Evolutionary conservation across 2,888 invertebrate genomes (phyloP), one percentile per base, ranked within the genome.

Genomic region (Proisotoma minuta): DNA sequence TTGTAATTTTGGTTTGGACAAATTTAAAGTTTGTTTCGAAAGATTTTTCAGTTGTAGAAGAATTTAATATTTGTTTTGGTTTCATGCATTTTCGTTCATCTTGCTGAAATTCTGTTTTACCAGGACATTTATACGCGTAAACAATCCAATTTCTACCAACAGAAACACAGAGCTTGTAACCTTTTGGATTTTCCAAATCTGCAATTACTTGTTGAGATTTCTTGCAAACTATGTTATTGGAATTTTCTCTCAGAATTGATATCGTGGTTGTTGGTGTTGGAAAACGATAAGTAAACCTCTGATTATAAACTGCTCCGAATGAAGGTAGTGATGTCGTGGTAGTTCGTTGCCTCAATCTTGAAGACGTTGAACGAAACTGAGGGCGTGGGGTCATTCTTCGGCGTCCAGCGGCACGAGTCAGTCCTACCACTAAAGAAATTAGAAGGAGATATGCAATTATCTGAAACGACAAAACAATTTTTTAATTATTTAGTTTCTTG

Each of bases 81-180:
- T 34, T 34, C 15, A 39, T 29, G 22, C 54, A 54, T 39, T 29
- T 12, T 18, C 3, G 4, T 3, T 4, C 22, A 2, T 20, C 2
- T 10, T 10, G n/a, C 12, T 54, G 12, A n/a, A 39, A 54, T 15
- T 23, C 18, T 39, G 39, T 54, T 3, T 10, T 3, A 4, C 12
- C 8, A 22, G 54, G 54, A 23, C 54, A 54, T 18, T 22, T 4
- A n/a, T 54, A 54, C 8, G 54, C 12, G 27, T 54, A 54, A 3
- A 39, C 10, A 3, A 54, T 39, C 54, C 54, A 54, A 23, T 22
- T 39, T 3, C 54, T 15, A 2, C 54, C 54, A 15, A 4, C n/a
- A 24, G 27, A 22, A 18, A 54, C 20, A 24, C 54, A 54, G 18
- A 54, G 20, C 24, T 34, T 39, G 20, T 54, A 54, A 4, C 15